Conservation (phyloP, 2,888 invertebrate genomes). For the Mesorhabditis sp. region DNA sequence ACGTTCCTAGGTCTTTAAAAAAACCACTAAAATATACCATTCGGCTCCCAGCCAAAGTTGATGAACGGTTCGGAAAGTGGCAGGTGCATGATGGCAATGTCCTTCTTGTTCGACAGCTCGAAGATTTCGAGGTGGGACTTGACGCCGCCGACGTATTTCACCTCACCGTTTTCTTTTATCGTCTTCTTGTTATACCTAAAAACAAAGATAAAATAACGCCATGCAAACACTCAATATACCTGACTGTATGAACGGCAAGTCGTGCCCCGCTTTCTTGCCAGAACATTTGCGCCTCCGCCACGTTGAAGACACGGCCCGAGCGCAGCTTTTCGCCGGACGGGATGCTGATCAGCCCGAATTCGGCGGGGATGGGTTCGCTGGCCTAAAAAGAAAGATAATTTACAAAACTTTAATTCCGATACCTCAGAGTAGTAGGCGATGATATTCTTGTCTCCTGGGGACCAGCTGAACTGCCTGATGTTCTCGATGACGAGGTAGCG, state of each 20-base stretch:
- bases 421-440: conserved; percentile 98
- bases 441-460: conserved; percentile 83
- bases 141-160: conserved; percentile 86
- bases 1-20: neutral
- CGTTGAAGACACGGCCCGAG: conserved; percentile 72
- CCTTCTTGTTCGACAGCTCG: conserved; percentile 78
- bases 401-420: neutral
- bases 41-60: conserved; percentile 95
- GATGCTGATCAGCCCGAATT: conserved; percentile 50
- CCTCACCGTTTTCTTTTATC: conserved; percentile 77
- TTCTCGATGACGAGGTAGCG: conserved; percentile 71
- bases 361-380: conserved; percentile 41
- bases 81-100: conserved; percentile 93
- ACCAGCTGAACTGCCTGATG: conserved; percentile 91
- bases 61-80: conserved; percentile 75
- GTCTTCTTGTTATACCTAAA: conserved; percentile 77
- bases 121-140: conserved; percentile 98
- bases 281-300: conserved; percentile 94
- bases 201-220: neutral
- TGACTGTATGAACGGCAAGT: conserved; percentile 84
- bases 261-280: conserved; percentile 90
- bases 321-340: conserved; percentile 60
- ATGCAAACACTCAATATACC: conserved; percentile 12
- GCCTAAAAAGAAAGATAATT: conserved; percentile 17
- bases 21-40: conserved; percentile 20